Base-by-base conservation (phyloP, 2,888 invertebrate genomes). In the Campoplex capitator region DNA sequence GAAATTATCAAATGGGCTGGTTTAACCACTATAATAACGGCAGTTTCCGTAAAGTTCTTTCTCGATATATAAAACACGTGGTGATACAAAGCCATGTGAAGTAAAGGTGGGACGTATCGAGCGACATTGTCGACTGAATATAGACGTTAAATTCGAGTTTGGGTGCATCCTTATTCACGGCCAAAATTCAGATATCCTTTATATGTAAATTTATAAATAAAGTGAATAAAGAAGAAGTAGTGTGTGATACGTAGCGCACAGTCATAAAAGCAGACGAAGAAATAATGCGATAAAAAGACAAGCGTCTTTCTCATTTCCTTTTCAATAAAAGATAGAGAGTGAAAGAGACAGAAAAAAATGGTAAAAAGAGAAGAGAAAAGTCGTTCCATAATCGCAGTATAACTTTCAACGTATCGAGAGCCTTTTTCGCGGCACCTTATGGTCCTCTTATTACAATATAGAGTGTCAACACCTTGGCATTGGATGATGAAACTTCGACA, bases 401-500 rank as follows among this genome's bases (percentile, higher is more conserved):
- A 78, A 70, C 83, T 75, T 58, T 75, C 48, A n/a, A 54, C n/a
- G 65, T 75, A 71, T 23, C 83, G 79, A 75, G 28, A 79, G 42
- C 74, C 32, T 74, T 70, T 79, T 78, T 42, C 79, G 54, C n/a
- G 16, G 58, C 28, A 23, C 51, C 68, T 86, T 84, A 86, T 45
- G 81, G 58, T 79, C 76, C 65, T 74, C 84, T 86, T 81, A 88
- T 85, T 83, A 86, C 88, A 86, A 88, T 88, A 88, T 86, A 84
- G 84, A 86, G 80, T 88, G 88, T 88, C 88, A 88, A 86, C 88
- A 85, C 88, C 88, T 88, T 62, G 45, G 56, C 32, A 38, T 62
- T 68, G 65, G n/a, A 23, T 18, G 76, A 35, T 28, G 54, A 35
- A 58, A 73, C 77, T 81, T 77, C 73, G 77, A 45, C 70, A 65